Evolutionary conservation across 2,113 vertebrate genomes (phyloP), one percentile per base, ranked within the genome.

Genomic region (Leiothrix lutea): DNA sequence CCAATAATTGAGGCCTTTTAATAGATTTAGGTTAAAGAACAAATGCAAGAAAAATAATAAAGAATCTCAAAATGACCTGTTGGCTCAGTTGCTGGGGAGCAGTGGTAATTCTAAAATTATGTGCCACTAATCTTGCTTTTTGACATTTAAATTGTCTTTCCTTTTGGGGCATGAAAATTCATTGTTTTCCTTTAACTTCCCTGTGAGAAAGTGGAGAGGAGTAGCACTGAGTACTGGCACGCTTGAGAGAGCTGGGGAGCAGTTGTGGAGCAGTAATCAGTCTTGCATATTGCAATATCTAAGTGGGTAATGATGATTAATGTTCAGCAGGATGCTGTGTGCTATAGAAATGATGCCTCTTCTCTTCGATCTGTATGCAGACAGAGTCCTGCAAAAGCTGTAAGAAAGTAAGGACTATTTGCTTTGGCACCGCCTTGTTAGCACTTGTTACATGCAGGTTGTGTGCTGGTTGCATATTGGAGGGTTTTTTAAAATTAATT

Each of bases 301-400:
- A 82, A 95, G 94, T 88, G 72, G 80, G 80, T 92, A 93, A 93
- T 56, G 53, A 65, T 81, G 92, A 96, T 96, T 95, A 96, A 96
- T 92, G 83, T 87, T 84, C 75, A 73, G 54, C 11, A 23, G 64
- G 75, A 89, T 71, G 40, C 92, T 92, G 56, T 20, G 54, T 85
- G 67, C 48, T 81, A 5, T 22, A 72, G 73, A 90, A 85, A 67
- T 35, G 12, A 72, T 87, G 36, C 57, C 36, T 73, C 36, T 90
- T 95, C 54, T 26, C 6, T 88, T 93, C 4, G 3, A 12, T 92
- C 47, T 90, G 58, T 75, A 83, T 88, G 66, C 90, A 91, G 78
- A 85, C 31, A 50, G 33, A 47, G 56, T 80, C 33, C 15, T 6
- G 3, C 0, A 0, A 58, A 93, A 92, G 22, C 47, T 82, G 22